Conservation (phyloP, 2,888 invertebrate species). For the Tipula unca region DNA sequence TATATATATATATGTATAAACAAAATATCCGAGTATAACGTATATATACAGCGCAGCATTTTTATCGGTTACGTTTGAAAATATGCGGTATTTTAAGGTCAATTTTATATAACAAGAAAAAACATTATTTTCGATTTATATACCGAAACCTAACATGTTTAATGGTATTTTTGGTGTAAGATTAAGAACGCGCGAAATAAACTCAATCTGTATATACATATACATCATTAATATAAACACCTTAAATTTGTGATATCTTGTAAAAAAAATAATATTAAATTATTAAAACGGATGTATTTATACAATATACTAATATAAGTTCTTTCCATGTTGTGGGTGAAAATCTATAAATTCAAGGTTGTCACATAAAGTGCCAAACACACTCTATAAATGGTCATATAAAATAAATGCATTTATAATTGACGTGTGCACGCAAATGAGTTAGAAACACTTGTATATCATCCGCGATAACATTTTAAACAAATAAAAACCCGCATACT, state of each 20-base stretch:
- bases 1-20: not conserved
- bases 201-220: not conserved
- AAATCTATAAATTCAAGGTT: not conserved
- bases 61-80: constrained; percentile 9
- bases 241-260: not conserved
- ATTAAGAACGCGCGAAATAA: not conserved
- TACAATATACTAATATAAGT: not conserved
- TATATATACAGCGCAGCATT: not conserved
- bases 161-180: not conserved
- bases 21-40: not conserved
- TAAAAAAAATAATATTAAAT: not conserved
- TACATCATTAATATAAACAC: too few species aligned
- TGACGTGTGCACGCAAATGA: not conserved
- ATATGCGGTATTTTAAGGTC: constrained; percentile 14
- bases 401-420: not conserved
- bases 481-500: not conserved
- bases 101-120: not conserved
- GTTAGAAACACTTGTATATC: not conserved
- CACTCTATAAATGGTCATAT: not conserved
- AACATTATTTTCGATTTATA: not conserved
- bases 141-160: not conserved
- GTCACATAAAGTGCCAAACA: not conserved
- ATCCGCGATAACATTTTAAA: not conserved
- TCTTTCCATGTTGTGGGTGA: not conserved
- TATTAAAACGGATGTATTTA: not conserved